A percentile compares a stretch with the other conserved stretches of the same genome.
Conservation (phyloP, 1,140 invertebrate species). For the Drosophila eugracilis region DNA sequence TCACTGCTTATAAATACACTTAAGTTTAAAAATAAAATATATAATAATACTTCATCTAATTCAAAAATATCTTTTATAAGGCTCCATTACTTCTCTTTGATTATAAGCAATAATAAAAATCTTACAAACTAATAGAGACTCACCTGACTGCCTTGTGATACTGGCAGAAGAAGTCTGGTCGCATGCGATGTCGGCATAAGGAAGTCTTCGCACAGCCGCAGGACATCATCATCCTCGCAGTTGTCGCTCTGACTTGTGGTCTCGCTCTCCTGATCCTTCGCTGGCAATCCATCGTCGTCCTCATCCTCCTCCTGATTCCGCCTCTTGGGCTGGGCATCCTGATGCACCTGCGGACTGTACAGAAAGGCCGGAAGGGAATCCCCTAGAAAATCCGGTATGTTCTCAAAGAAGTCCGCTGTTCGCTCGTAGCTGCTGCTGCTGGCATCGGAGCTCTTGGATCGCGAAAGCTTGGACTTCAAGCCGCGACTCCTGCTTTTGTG, state of each 20-base stretch:
- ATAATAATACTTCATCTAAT: no score
- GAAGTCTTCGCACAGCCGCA: constrained; percentile 88
- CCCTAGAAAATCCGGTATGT: constrained; percentile 78
- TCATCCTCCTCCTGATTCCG: not conserved
- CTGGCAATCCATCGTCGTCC: not conserved
- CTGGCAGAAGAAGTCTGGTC: constrained; percentile 88
- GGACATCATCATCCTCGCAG: constrained; percentile 78
- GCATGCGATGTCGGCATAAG: constrained; percentile 87
- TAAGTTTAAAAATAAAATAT: no score
- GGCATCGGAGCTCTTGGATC: constrained; percentile 50
- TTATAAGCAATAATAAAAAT: not conserved
- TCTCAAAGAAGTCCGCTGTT: constrained; percentile 78
- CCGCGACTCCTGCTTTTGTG: constrained; percentile 46
- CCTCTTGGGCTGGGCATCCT: constrained; percentile 8
- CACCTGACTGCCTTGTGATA: constrained; percentile 84
- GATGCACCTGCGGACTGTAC: constrained; percentile 32
- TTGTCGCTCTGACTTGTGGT: constrained; percentile 49
- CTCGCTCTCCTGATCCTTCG: constrained; percentile 26
- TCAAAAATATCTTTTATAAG: no score
- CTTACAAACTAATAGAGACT: constrained; percentile 1
- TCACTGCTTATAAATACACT: no score
- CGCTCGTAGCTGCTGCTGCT: constrained; percentile 65
- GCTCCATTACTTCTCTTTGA: no score
- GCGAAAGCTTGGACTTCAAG: constrained; percentile 26
- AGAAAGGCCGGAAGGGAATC: constrained; percentile 65